Base-by-base conservation (phyloP, 2,113 vertebrate species). In the Mohoua ochrocephala region DNA sequence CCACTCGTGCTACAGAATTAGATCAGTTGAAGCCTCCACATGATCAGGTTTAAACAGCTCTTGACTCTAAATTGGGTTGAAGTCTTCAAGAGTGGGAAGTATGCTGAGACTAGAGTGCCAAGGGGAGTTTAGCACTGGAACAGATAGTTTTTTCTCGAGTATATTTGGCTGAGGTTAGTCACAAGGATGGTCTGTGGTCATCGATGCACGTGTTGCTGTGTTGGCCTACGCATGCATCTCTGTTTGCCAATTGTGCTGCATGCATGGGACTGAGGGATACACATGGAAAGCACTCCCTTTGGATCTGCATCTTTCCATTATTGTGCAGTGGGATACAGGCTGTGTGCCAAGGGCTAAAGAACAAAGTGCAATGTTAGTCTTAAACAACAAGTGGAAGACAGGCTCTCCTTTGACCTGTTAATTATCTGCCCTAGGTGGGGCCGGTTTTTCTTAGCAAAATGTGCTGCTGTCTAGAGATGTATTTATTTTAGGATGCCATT, bases 81-180 rank as follows among this genome's bases (percentile, higher is more conserved):
- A 83, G 41, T 56, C 88, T 88, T 80, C 67, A 61, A 13, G 75
- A 92, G 75, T 79, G 68, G 61, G 67, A 82, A 77, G 75, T 49
- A 37, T 0, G 0, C 45, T 73, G 63, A 73, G 28, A 60, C 50
- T 63, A 15, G 27, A 45, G 44, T 49, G 49, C 35, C 64, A 70
- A 65, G 57, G 24, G n/a, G 28, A 49, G 28, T 70, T 95, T 18
- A 88, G 39, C 28, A 20, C 12, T 83, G 57, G 24, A 83, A 85
- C 18, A 69, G 64, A 54, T 4, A 26, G 3, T 2, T 76, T 83
- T 81, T 75, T 50, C 21, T 52, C n/a, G 28, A 63, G 7, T 85
- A 26, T 75, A 75, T 93, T 73, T 47, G 45, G 13, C 39, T 71
- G 61, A 79, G 39, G 35, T 68, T 75, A 68, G 57, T 93, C 47